Base-by-base conservation (phyloP, 2,888 invertebrate species). In the Halocaridina rubra region DNA sequence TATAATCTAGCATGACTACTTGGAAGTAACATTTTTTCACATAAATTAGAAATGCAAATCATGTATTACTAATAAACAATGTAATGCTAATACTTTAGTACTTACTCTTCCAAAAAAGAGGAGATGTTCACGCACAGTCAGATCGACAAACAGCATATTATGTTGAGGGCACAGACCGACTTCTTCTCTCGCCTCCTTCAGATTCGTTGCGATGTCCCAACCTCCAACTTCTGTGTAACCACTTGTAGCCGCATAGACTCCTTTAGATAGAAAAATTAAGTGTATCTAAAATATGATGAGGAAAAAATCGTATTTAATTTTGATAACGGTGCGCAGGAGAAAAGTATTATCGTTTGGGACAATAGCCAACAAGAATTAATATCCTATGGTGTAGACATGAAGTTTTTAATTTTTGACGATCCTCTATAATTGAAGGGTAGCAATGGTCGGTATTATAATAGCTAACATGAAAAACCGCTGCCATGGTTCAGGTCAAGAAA, bases 161-260 rank as follows among this genome's bases (percentile, higher is more conserved):
- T 94, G 94, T 91, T 97, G 97, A 24, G 96, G 96, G 90, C 97
- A 97, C 90, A 96, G 94, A 88, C 97, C 97, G 53, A 96, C 93
- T 87, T 93, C 93, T 86, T 94, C 93, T 8, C 93, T 91, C 74
- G 94, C 93, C 72, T 91, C 90, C 71, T 93, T 92, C 90, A 94
- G 93, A 74, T 93, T 92, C 3, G 90, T 90, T 27, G 93, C 91
- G 81, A 94, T 93, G 89, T 93, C 92, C 59, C 91, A 90, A 46
- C 92, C 92, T 89, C 93, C 93, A n/a, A 96, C 92, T 61, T 92
- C 91, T 24, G 97, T 95, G 88, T 94, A 94, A 0, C 97, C 97
- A 5, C 92, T 92, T 0, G 94, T 94, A 4, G 97, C 96, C 3
- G 94, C 93, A 89, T 95, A 93, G 91, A 96, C 93, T 13, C 97